These are phyloP conservation scores for Prionailurus viverrinus DNA, from an alignment of 2,113 vertebrate species.

Conservation along the genomic window DNA sequence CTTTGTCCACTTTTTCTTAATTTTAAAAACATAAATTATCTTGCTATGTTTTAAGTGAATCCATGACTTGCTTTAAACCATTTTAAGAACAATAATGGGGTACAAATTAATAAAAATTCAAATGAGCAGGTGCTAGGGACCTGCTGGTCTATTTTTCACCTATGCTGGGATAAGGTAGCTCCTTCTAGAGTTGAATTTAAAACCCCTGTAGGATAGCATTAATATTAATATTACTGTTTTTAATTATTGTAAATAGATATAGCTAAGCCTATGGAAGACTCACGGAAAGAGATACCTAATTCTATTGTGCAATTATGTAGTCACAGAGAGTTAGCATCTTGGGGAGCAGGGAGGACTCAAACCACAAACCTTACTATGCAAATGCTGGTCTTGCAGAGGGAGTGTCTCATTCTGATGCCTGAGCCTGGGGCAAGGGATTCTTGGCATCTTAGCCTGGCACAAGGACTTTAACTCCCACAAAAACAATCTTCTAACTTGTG, in stretches of 20 bases:
- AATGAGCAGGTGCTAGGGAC: not conserved
- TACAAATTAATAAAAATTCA: constrained; percentile 35
- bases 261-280: not conserved
- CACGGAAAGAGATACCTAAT: not conserved
- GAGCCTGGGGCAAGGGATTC: constrained; percentile 12
- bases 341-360: not conserved
- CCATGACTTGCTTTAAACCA: not conserved
- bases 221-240: not conserved
- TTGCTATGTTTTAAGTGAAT: constrained; percentile 3
- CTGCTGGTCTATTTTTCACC: not conserved
- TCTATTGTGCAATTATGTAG: not conserved
- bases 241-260: not conserved
- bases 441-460: not conserved
- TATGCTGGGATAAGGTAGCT: not conserved
- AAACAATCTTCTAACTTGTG: constrained; percentile 25
- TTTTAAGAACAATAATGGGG: not conserved
- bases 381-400: not conserved
- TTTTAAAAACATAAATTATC: not conserved
- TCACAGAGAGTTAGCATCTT: not conserved
- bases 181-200: not conserved
- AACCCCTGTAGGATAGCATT: not conserved
- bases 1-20: not conserved
- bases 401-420: not conserved
- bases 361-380: not conserved
- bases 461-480: not conserved